Percentiles rank a stretch among this genome's conserved stretches.
Conservation (phyloP, 2,888 invertebrate species). For the Ceratothoa steindachneri region DNA sequence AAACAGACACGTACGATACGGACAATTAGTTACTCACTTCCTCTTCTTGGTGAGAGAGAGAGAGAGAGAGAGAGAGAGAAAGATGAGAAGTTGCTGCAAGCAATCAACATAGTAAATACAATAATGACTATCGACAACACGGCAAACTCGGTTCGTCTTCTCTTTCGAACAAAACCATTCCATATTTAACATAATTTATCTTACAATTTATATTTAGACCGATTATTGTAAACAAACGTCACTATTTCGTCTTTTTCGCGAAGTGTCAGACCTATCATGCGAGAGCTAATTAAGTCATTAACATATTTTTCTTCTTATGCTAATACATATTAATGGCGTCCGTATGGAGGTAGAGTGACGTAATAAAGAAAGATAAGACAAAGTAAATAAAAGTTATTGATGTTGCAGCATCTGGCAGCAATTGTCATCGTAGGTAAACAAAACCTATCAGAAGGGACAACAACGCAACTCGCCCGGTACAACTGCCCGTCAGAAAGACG, state of each 20-base stretch:
- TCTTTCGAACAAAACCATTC: neutral
- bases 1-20: too few species aligned
- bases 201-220: neutral
- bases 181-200: constrained; percentile 11
- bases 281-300: too few species aligned
- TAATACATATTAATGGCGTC: too few species aligned
- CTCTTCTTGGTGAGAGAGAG: too few species aligned
- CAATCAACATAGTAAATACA: constrained; percentile 47
- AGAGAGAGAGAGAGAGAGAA: constrained; percentile 20
- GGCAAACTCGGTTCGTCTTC: constrained; percentile 35
- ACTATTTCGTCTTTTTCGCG: neutral
- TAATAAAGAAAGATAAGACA: neutral
- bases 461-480: constrained; percentile 47
- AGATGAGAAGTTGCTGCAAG: constrained; percentile 38
- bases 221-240: neutral
- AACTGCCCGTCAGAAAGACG: constrained; percentile 36
- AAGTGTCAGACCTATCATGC: too few species aligned
- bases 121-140: constrained; percentile 46
- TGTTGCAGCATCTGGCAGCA: constrained; percentile 2
- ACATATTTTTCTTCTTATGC: neutral
- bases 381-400: neutral
- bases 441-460: constrained; percentile 48
- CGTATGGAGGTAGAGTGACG: neutral
- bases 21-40: too few species aligned
- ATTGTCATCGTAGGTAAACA: constrained; percentile 46